Conservation (phyloP, 2,113 vertebrate genomes). For the Carassius auratus region DNA sequence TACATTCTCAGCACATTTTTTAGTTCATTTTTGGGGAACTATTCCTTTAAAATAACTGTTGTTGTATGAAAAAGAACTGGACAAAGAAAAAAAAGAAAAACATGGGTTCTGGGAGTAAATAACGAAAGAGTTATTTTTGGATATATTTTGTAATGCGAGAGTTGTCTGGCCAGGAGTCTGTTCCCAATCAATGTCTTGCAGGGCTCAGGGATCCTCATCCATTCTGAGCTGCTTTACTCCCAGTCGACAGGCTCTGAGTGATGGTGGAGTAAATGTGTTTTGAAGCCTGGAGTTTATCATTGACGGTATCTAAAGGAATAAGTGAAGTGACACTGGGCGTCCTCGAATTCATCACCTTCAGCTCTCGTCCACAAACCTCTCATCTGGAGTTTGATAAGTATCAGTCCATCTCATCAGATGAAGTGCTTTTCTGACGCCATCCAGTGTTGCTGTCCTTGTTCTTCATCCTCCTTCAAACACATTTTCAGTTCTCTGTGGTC, state of each 20-base stretch:
- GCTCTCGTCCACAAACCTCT: neutral
- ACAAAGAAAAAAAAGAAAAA: neutral
- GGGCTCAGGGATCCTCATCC: neutral
- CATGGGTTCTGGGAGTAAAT: neutral
- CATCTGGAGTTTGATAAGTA: slow-evolving; percentile 47
- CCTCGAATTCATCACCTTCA: neutral
- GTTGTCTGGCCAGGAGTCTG: slow-evolving; percentile 2
- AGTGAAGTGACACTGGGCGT: neutral
- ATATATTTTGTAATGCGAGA: neutral
- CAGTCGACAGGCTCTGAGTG: slow-evolving; percentile 15
- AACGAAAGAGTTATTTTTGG: neutral
- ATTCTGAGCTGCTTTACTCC: neutral
- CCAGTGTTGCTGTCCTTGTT: slow-evolving; percentile 20
- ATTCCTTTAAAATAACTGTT: too few species aligned
- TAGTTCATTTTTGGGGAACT: too few species aligned
- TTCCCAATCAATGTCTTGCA: neutral
- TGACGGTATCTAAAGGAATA: neutral
- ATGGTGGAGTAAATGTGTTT: slow-evolving; percentile 20
- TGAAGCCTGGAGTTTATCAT: slow-evolving; percentile 13
- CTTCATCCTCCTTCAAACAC: neutral
- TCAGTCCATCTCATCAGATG: slow-evolving; percentile 58
- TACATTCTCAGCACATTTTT: too few species aligned
- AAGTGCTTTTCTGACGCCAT: slow-evolving; percentile 57
- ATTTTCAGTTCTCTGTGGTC: neutral
- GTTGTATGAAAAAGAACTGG: neutral